Percentiles rank a stretch among this genome's conserved stretches.
phyloP scores from a whole-genome alignment of 2,797 vertebrate genomes.

The Odontamblyopus rebecca region DNA sequence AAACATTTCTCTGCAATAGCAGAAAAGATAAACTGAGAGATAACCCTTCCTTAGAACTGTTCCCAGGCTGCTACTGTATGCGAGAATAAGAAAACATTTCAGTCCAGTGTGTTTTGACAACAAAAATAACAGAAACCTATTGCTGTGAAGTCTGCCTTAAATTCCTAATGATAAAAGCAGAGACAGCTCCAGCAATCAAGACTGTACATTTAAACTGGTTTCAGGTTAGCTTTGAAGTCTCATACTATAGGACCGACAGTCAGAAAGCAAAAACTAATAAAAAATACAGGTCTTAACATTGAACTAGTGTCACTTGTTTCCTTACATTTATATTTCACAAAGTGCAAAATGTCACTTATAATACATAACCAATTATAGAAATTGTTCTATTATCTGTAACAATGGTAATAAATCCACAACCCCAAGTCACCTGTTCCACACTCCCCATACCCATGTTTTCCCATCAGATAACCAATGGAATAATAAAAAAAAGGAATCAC shows the following conservation, averaged over 20 bases:
- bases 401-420: slow-evolving; percentile 56
- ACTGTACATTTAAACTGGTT: slow-evolving; percentile 57
- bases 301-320: slow-evolving; percentile 74
- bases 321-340: slow-evolving; percentile 73
- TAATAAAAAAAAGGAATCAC: slow-evolving; percentile 67
- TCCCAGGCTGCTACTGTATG: slow-evolving; percentile 69
- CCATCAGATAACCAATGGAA: slow-evolving; percentile 53
- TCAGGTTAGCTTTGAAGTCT: slow-evolving; percentile 61
- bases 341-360: slow-evolving; percentile 79
- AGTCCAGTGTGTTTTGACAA: slow-evolving; percentile 35
- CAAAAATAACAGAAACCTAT: slow-evolving; percentile 39
- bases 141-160: slow-evolving; percentile 26
- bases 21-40: slow-evolving; percentile 40
- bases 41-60: slow-evolving; percentile 48
- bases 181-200: slow-evolving; percentile 26
- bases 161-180: slow-evolving; percentile 48
- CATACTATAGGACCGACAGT: slow-evolving; percentile 53
- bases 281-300: slow-evolving; percentile 54
- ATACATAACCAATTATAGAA: slow-evolving; percentile 72
- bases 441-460: slow-evolving; percentile 28
- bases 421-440: slow-evolving; percentile 29
- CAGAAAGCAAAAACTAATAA: slow-evolving; percentile 60
- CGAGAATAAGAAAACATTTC: slow-evolving; percentile 39
- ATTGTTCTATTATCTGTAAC: slow-evolving; percentile 51
- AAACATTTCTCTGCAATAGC: slow-evolving; percentile 34